Evolutionary conservation across 2,113 vertebrate genomes (phyloP), one percentile per base, ranked within the genome.

Genomic region (Apteryx mantelli): DNA sequence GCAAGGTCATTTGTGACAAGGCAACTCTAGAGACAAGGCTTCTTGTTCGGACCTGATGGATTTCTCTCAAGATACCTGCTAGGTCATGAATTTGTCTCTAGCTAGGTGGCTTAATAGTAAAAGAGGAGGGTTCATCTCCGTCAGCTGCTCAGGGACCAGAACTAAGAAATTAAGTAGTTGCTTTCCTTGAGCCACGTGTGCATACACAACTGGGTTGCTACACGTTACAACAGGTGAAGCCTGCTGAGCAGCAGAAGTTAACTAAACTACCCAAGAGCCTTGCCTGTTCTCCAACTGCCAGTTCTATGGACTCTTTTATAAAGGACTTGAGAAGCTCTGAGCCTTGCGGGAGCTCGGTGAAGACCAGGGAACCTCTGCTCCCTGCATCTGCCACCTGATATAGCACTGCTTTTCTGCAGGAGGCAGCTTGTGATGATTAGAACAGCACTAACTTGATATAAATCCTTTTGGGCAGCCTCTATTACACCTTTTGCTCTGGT

Each of bases 241-340:
- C 20, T 19, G 14, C 60, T 24, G 32, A 36, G 34, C 44, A 6
- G 2, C n/a, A 16, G 60, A 50, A 48, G 9, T 1, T 65, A 76
- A 15, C 30, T 7, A 22, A 82, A 16, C 50, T 13, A 14, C 81
- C 25, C 18, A 1, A 30, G 15, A 30, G 53, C 70, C 16, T 14
- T 26, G 17, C 56, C 64, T 30, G 10, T n/a, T 56, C 44, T 48
- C 56, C 50, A 32, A 53, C 77, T 50, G 21, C 46, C 4, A 1
- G 22, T 11, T 26, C 53, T 55, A 82, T 1, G 0, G 3, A 1
- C 34, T 11, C 3, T 11, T 56, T 63, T 26, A 69, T 11, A 11
- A 34, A 5, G 18, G 38, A 34, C 38, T n/a, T 2, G 6, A n/a
- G 50, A 26, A 10, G 26, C 19, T 36, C 30, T 38, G 63, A 24